Evolutionary conservation across 1,140 invertebrate species (phyloP).

Genomic region (Trissolcus basalis): DNA sequence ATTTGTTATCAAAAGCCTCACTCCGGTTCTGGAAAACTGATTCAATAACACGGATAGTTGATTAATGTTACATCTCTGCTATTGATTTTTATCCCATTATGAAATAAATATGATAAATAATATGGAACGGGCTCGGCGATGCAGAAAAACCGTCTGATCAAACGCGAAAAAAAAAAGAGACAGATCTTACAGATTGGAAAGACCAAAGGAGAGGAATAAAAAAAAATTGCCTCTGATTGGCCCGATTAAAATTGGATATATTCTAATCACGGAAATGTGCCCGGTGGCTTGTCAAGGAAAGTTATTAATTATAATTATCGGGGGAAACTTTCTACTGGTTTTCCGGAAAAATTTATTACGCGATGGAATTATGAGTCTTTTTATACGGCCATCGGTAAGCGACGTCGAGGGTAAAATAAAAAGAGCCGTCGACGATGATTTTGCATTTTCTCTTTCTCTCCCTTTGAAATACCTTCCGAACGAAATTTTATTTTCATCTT

Average conservation of each 20-base stretch:
- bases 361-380: constrained; percentile 18
- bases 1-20: neutral
- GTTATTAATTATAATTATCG: constrained; percentile 25
- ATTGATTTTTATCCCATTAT: too few relatives aligned
- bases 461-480: too few relatives aligned
- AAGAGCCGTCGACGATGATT: neutral
- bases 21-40: neutral
- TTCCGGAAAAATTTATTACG: constrained; percentile 20
- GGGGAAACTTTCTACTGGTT: constrained; percentile 1
- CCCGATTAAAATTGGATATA: neutral
- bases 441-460: neutral
- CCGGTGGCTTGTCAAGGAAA: neutral
- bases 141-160: too few relatives aligned
- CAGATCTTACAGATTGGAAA: too few relatives aligned
- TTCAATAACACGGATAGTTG: too few relatives aligned
- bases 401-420: constrained; percentile 2
- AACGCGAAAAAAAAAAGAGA: too few relatives aligned
- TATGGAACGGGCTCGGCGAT: too few relatives aligned
- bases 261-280: too few relatives aligned
- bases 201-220: neutral
- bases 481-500: constrained; percentile 8
- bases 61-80: too few relatives aligned
- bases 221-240: neutral
- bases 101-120: too few relatives aligned
- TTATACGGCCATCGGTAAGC: constrained; percentile 4